Evolutionary conservation across 2,797 vertebrate genomes (phyloP), one percentile per base, ranked within the genome.

Genomic region (Gallinago solitaria): DNA sequence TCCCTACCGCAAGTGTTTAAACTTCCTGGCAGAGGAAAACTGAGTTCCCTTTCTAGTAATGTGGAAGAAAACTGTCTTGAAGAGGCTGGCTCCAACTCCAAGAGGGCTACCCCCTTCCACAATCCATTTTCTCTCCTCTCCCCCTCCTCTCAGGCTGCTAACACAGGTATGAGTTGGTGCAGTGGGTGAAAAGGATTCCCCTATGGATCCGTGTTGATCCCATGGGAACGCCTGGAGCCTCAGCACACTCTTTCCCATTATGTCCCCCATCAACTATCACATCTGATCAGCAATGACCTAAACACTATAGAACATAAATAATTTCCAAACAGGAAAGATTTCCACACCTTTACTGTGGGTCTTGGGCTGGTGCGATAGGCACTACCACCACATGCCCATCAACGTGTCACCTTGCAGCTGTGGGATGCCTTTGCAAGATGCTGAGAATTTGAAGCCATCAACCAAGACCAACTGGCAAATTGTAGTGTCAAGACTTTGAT

Each of bases 201-300:
- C 9, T 18, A 9, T 0, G 10, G 48, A 47, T 27, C 28, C 0
- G 0, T 4, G 2, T 18, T 11, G 37, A 63, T 69, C 69, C 43
- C 1, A 0, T 16, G n/a, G 80, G 57, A 50, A 54, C 1, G 7
- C 75, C 43, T 37, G 48, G 47, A 80, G 37, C 39, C 39, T 74
- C 16, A 1, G 16, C 64, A 41, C 27, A 0, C 43, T 50, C 48
- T 53, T 79, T 79, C 14, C 63, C 67, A 33, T 51, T 13, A 35
- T 6, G 7, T 5, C 15, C 37, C 12, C 0, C 0, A 23, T 48
- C 43, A 51, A 7, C 30, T n/a, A 28, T 28, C 1, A 0, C 59
- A 67, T 50, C 37, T 37, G 15, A 32, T 30, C 74, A 20, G 63
- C 47, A 53, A 27, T 20, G 39, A 57, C 43, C 25, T 32, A 56